phyloP scores from a whole-genome alignment of 2,888 invertebrate genomes.

The Eurytoma adleriae region DNA sequence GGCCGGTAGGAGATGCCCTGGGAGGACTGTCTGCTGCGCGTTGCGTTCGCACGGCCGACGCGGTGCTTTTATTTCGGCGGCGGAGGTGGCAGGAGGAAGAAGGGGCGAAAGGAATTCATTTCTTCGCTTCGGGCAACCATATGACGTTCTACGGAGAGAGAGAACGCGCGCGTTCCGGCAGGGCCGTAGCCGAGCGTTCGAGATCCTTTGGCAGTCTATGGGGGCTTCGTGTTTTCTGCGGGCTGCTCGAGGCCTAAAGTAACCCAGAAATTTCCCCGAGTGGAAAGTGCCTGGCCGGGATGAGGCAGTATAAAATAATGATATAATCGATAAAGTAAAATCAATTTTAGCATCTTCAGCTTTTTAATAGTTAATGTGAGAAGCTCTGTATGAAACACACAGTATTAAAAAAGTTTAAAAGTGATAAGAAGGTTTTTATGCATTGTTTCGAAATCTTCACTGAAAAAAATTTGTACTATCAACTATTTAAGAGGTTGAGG shows the following conservation, averaged over 20 bases:
- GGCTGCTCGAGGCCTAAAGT: neutral
- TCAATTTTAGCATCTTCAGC: no score
- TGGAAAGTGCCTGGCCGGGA: neutral
- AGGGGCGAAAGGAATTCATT: neutral
- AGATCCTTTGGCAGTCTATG: neutral
- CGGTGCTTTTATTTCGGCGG: slow-evolving; percentile 11
- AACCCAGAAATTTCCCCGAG: slow-evolving; percentile 7
- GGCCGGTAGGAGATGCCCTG: neutral
- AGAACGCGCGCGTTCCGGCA: slow-evolving; percentile 16
- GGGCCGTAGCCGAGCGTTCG: neutral
- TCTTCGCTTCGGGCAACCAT: slow-evolving; percentile 25
- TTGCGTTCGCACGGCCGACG: neutral
- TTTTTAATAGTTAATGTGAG: no score
- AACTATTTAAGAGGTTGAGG: no score
- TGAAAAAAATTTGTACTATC: no score
- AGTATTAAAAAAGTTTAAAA: no score
- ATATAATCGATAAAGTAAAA: no score
- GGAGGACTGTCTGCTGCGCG: neutral
- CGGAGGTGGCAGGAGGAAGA: neutral
- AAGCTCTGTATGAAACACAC: no score
- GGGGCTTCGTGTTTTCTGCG: neutral
- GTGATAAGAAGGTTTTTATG: no score
- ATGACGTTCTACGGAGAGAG: slow-evolving; percentile 25
- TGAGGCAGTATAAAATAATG: neutral
- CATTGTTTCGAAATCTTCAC: no score